Evolutionary conservation across 2,888 invertebrate genomes (phyloP).

Genomic region (Catocala nupta): DNA sequence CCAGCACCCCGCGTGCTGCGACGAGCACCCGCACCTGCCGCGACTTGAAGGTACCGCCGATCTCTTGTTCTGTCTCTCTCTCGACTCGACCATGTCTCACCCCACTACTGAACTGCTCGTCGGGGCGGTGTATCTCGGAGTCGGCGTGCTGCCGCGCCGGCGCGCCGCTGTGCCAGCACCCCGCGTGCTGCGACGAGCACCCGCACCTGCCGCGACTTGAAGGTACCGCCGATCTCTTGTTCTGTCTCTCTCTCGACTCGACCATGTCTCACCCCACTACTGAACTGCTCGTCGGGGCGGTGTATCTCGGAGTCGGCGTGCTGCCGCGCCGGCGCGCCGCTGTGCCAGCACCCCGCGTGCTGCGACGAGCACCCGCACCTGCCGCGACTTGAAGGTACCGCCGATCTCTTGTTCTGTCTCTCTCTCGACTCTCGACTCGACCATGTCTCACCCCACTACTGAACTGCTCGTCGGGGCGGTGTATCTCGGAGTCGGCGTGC

Average conservation of each 20-base stretch:
- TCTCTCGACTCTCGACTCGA: no score
- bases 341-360: slow-evolving; percentile 77
- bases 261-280: no score
- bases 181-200: slow-evolving; percentile 77
- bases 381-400: slow-evolving; percentile 54
- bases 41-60: slow-evolving; percentile 50
- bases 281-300: slow-evolving; percentile 81
- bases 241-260: no score
- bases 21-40: slow-evolving; percentile 62
- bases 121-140: slow-evolving; percentile 85
- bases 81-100: no score
- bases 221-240: slow-evolving; percentile 36
- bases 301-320: slow-evolving; percentile 86
- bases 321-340: slow-evolving; percentile 68
- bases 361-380: slow-evolving; percentile 70
- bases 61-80: no score
- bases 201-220: slow-evolving; percentile 53
- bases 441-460: no score
- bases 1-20: slow-evolving; percentile 77
- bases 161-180: slow-evolving; percentile 69
- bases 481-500: slow-evolving; percentile 85
- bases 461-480: slow-evolving; percentile 84
- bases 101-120: slow-evolving; percentile 22
- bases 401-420: no score
- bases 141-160: slow-evolving; percentile 82